Evolutionary conservation across 2,888 invertebrate genomes (phyloP).

Genomic region (Ophion ellenae): DNA sequence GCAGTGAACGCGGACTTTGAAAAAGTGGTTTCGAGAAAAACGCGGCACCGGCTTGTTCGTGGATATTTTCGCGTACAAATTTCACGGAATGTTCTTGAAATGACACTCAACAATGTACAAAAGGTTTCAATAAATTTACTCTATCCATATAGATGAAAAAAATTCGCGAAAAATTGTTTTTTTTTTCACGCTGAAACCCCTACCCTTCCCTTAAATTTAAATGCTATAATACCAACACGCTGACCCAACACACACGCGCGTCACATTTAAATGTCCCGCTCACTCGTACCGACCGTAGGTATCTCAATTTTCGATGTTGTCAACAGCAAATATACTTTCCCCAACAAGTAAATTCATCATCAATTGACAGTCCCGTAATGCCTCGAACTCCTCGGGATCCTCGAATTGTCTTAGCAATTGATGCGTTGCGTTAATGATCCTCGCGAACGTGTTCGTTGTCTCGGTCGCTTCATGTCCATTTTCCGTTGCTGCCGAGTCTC

Average conservation of each 20-base stretch:
- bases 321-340: neutral
- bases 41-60: no score
- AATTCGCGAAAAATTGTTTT: no score
- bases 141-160: no score
- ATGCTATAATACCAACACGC: no score
- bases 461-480: conserved; percentile 4
- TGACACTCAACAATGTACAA: no score
- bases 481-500: conserved; percentile 19
- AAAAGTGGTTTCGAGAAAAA: no score
- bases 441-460: neutral
- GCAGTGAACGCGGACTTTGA: no score
- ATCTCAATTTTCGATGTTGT: conserved; percentile 1
- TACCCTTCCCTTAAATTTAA: no score
- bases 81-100: no score
- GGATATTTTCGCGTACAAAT: no score
- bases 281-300: conserved; percentile 16
- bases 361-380: neutral
- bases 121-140: no score
- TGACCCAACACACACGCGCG: neutral
- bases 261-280: neutral
- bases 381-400: neutral
- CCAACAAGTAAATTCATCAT: neutral
- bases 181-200: no score
- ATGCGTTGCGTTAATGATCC: neutral
- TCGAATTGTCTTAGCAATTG: neutral